Evolutionary conservation across 1,140 invertebrate genomes (phyloP), one percentile per base, ranked within the genome.

Genomic region (Drosophila takahashii): DNA sequence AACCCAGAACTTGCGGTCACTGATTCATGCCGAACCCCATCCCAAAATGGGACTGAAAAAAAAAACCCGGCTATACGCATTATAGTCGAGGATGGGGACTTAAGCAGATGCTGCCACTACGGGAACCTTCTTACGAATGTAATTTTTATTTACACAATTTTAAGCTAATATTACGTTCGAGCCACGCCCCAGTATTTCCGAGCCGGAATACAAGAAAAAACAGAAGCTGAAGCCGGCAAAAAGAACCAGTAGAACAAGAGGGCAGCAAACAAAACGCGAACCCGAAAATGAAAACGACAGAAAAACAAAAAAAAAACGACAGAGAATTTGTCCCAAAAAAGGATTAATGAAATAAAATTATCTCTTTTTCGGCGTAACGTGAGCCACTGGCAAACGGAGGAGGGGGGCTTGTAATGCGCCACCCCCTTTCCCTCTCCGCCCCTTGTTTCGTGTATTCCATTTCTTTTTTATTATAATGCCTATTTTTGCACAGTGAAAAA

Each of bases 131-230:
- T 89, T 89, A 89, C 77, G 84, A 89, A 89, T 89, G 84, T 89
- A 89, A 89, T 89, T 89, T 89, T 89, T 89, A 89, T 89, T 89
- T 89, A 89, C 84, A 89, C 84, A 89, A 89, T 89, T 89, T 89
- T 89, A 89, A 89, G 84, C 84, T 89, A 89, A 89, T 89, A 89
- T 84, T 71, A 89, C 85, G 83, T 83, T 87, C 66, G 66, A 86
- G 84, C 83, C 83, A 81, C 83, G 75, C 83, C 65, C 83, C 84
- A 86, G 84, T 36, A 64, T 61, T 60, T 50, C 45, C 60, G 36
- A 79, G 76, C 60, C 44, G 59, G 67, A 32, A 16, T 34, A 56
- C 45, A 51, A 53, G 50, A 41, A 48, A 74, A 59, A 42, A 52
- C 26, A 75, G 53, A 79, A 45, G 72, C 57, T 41, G 32, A 48